Evolutionary conservation across 2,797 vertebrate species (phyloP).

Genomic region (Lepus townsendii): DNA sequence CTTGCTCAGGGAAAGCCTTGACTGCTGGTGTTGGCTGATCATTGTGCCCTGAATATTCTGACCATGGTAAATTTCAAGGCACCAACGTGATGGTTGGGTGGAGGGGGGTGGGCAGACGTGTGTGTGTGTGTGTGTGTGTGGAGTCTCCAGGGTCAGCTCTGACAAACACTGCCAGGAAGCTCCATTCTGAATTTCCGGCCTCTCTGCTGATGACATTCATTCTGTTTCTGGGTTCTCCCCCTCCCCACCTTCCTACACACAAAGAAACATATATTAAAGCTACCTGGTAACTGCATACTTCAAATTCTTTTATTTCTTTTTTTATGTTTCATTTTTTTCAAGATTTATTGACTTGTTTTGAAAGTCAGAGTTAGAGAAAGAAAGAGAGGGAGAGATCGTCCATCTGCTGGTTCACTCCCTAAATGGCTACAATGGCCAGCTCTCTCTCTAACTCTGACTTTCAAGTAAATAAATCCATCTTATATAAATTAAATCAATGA

Average conservation of each 20-base stretch:
- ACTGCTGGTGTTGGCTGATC: not conserved
- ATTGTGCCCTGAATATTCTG: not conserved
- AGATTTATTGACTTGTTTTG: no score
- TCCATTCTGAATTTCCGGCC: not conserved
- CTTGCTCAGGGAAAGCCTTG: not conserved
- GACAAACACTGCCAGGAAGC: not conserved
- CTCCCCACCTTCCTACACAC: no score
- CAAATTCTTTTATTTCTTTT: not conserved
- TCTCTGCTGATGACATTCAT: not conserved
- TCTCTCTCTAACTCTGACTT: no score
- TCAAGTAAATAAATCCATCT: not conserved
- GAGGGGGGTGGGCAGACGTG: not conserved
- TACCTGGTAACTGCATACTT: not conserved
- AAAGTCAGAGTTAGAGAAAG: no score
- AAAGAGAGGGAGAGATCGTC: no score
- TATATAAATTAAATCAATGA: not conserved
- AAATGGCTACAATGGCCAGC: no score
- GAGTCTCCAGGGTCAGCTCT: not conserved
- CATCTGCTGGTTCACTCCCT: no score
- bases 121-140: not conserved
- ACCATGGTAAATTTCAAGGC: not conserved
- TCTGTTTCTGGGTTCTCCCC: not conserved
- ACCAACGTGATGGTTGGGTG: not conserved
- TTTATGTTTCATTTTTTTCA: no score
- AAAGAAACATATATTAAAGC: not conserved